phyloP scores from a whole-genome alignment of 2,113 vertebrate species.

The Sorex araneus region DNA sequence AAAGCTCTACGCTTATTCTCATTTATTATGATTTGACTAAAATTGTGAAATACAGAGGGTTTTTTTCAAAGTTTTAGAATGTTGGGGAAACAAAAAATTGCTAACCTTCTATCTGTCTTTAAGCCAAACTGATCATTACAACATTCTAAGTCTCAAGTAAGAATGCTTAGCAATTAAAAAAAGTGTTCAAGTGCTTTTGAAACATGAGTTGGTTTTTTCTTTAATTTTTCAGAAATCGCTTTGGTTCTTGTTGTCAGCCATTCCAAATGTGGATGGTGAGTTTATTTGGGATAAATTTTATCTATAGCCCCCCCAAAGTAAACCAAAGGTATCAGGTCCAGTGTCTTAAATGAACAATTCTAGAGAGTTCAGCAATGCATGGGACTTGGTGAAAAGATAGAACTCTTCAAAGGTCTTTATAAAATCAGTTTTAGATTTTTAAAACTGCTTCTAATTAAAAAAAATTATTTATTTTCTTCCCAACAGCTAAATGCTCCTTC shows the following conservation, averaged over 20 bases:
- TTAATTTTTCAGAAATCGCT: neutral
- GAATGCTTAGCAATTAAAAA: neutral
- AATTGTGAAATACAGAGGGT: slow-evolving; percentile 11
- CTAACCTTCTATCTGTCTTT: neutral
- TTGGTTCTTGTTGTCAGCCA: neutral
- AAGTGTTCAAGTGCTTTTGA: neutral
- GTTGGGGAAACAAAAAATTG: neutral
- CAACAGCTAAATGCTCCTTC: slow-evolving; percentile 54
- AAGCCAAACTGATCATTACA: neutral
- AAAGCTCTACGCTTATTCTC: slow-evolving; percentile 34
- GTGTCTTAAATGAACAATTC: slow-evolving; percentile 23
- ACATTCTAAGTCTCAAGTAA: neutral
- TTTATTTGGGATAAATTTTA: slow-evolving; percentile 24
- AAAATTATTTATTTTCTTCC: slow-evolving; percentile 48
- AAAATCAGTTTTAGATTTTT: slow-evolving; percentile 32
- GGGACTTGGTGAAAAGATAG: slow-evolving; percentile 26
- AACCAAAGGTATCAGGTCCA: neutral
- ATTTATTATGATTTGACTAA: slow-evolving; percentile 19
- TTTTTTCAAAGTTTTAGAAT: neutral
- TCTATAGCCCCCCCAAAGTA: neutral
- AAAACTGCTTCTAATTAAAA: slow-evolving; percentile 66
- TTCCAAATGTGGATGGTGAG: neutral
- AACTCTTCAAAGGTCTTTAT: slow-evolving; percentile 17
- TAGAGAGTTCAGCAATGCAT: neutral
- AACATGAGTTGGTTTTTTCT: slow-evolving; percentile 10